Percentiles rank a stretch among this genome's conserved stretches.
phyloP scores from a whole-genome alignment of 1,140 invertebrate genomes.

The Tetramorium simillimum region DNA sequence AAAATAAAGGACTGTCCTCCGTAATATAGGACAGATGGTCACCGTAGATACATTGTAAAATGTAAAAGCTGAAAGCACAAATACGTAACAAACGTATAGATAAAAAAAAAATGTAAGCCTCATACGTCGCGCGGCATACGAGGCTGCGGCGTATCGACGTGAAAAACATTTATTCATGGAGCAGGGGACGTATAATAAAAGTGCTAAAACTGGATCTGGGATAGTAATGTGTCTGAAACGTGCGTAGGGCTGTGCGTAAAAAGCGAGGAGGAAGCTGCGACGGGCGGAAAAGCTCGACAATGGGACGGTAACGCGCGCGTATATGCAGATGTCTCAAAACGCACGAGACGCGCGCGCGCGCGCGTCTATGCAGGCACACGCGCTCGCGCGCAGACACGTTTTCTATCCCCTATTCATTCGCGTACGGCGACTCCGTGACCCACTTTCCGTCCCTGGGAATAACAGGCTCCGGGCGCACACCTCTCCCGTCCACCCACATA shows the following conservation, averaged over 20 bases:
- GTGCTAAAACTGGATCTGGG: conserved; percentile 10
- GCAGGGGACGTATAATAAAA: not conserved
- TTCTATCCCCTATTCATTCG: conserved; percentile 74
- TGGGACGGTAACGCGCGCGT: not conserved
- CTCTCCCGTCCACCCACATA: conserved; percentile 66
- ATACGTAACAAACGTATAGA: no score
- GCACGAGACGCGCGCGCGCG: not conserved
- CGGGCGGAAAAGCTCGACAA: conserved; percentile 17
- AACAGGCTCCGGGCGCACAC: conserved; percentile 55
- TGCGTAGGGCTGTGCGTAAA: not conserved
- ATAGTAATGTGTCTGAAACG: conserved; percentile 24
- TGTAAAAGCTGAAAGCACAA: no score
- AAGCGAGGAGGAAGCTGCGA: conserved; percentile 25
- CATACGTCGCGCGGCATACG: not conserved
- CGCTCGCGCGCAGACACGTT: conserved; percentile 42
- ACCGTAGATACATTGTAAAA: no score
- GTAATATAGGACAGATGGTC: no score
- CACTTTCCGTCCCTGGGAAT: conserved; percentile 73
- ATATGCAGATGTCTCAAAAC: conserved; percentile 38
- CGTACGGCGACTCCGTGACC: conserved; percentile 70
- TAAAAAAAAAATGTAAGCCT: not conserved
- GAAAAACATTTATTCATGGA: conserved; percentile 23
- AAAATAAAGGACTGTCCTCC: no score
- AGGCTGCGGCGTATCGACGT: not conserved
- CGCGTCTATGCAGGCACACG: not conserved